phyloP scores from a whole-genome alignment of 2,113 vertebrate species.

The Microcebus tavaratra region DNA sequence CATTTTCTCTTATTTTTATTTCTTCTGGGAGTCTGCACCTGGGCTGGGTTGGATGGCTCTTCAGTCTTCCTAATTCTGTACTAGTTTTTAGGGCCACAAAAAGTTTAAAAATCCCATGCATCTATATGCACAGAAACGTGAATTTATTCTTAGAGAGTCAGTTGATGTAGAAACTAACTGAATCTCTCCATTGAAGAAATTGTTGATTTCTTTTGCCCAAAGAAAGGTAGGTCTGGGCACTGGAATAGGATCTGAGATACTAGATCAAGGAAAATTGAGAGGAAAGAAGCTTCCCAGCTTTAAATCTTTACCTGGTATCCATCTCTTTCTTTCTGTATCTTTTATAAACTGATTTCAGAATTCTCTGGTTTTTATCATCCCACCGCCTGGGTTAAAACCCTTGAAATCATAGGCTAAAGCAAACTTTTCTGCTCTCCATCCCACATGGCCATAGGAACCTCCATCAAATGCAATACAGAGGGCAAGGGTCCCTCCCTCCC shows the following conservation, averaged over 20 bases:
- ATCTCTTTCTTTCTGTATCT: conserved; percentile 5
- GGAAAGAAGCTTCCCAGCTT: neutral
- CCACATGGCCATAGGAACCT: neutral
- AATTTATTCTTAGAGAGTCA: conserved; percentile 37
- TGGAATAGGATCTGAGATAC: conserved; percentile 5
- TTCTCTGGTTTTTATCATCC: neutral
- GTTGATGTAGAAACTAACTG: neutral
- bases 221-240: neutral
- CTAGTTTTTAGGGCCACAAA: conserved; percentile 42
- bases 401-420: conserved; percentile 53
- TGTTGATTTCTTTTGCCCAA: neutral
- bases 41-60: neutral
- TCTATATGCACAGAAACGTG: neutral
- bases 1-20: conserved; percentile 25
- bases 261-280: conserved; percentile 37
- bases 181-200: conserved; percentile 10
- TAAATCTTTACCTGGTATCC: neutral
- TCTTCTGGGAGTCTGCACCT: conserved; percentile 48
- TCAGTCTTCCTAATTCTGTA: neutral
- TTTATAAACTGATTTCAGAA: conserved; percentile 12
- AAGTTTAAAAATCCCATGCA: conserved; percentile 39
- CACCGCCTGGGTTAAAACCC: conserved; percentile 8
- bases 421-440: conserved; percentile 59
- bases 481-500: neutral
- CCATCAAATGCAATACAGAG: neutral